Base-by-base conservation (phyloP, 2,113 vertebrate genomes). In the Antennarius striatus region DNA sequence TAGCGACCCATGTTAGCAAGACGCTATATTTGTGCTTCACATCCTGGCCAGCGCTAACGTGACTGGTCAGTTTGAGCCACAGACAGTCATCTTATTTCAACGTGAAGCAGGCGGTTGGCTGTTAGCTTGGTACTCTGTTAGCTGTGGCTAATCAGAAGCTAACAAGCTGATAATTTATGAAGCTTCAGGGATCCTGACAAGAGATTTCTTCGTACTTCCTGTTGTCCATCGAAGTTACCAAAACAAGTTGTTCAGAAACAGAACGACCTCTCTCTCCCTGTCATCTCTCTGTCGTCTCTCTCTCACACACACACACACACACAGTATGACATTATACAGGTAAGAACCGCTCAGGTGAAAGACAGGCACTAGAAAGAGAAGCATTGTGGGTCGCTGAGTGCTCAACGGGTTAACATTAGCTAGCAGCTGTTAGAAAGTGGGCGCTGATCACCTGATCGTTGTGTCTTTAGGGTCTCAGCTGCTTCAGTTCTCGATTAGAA, bases 331-430 rank as follows among this genome's bases (percentile, higher is more conserved):
- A 68, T 13, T 7, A 10, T 61, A 72, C 78, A 77, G 46, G 54
- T 65, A 75, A 73, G 50, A 62, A 7, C 47, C 28, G 9, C 49
- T 36, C 32, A 36, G 32, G 32, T 36, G 32, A 36, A 36, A 7
- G 32, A 73, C 77, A 86, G 84, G 82, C 84, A 80, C 86, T 74
- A 62, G 45, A 76, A 75, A 88, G 83, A 83, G 85, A 89, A 87
- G 85, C 88, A 83, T 88, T 75, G 70, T 87, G 87, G 85, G 84
- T 77, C 0, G 14, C 50, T 13, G 66, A 77, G 66, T 64, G 28
- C 68, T 80, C 16, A 32, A 50, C 43, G 59, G 53, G 49, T 81
- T 51, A 28, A 64, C 56, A 70, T 62, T 4, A 58, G 62, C n/a
- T 66, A 74, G 72, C 63, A 81, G 79, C 69, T 64, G 63, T 16